Evolutionary conservation across 92 coral and sea anemone genomes (phyloP).

Genomic region (Paramuricea clavata): DNA sequence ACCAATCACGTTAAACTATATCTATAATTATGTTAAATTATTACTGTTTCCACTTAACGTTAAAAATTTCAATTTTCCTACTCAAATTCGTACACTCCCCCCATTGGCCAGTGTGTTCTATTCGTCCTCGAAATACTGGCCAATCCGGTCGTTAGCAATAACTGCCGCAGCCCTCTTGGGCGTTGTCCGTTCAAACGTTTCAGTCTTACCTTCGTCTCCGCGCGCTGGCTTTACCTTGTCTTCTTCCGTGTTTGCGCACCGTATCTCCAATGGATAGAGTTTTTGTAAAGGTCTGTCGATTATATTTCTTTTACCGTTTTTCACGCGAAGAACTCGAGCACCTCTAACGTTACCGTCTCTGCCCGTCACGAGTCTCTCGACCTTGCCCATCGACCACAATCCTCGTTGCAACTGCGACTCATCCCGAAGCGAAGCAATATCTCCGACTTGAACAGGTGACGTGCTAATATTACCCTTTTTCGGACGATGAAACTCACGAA

Average conservation of each 20-base stretch:
- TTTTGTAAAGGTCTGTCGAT: conserved; percentile 31
- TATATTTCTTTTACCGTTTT: background rate
- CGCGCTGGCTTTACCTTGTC: background rate
- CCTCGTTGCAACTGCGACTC: conserved; percentile 12
- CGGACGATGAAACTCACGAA: conserved; percentile 27
- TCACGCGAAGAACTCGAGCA: too few species aligned
- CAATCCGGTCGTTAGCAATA: conserved; percentile 28
- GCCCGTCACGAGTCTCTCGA: background rate
- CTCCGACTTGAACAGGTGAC: conserved; percentile 15
- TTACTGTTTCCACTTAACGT: conserved; percentile 20
- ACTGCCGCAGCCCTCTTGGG: conserved; percentile 26
- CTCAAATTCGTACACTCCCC: conserved; percentile 36
- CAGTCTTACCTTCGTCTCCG: conserved; percentile 9
- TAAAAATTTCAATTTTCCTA: background rate
- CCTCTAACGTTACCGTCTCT: conserved; percentile 27
- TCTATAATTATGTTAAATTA: too few species aligned
- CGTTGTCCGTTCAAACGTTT: background rate
- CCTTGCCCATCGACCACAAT: conserved; percentile 9
- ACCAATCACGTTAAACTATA: background rate
- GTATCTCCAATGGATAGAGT: conserved; percentile 31
- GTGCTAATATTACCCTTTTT: background rate
- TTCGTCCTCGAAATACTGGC: conserved; percentile 18
- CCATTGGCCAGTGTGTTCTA: background rate
- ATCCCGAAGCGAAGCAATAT: conserved; percentile 10
- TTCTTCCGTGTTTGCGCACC: background rate